Conservation (phyloP, 2,113 vertebrate genomes). For the Paramormyrops kingsleyae region DNA sequence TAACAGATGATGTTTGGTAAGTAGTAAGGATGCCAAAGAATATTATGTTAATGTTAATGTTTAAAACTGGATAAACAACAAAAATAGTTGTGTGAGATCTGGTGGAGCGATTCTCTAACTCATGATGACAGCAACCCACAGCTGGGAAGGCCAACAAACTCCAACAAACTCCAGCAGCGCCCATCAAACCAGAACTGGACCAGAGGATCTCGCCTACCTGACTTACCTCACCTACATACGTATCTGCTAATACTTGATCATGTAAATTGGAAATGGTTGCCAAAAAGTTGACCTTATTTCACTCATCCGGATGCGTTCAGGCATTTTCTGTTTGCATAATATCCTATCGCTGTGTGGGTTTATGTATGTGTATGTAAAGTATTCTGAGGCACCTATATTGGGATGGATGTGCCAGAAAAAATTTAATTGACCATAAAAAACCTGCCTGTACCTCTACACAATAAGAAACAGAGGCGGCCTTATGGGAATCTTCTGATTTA, state of each 20-base stretch:
- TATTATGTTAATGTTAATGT: neutral
- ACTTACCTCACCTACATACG: neutral
- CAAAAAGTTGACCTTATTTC: neutral
- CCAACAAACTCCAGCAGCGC: neutral
- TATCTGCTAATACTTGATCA: neutral
- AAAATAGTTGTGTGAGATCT: neutral
- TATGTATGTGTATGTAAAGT: neutral
- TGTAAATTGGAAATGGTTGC: neutral
- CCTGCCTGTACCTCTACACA: neutral
- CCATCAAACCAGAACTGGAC: neutral
- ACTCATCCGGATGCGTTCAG: neutral
- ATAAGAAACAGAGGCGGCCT: slow-evolving; percentile 34
- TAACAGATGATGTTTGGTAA: neutral
- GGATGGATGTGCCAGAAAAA: neutral
- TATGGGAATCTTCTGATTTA: slow-evolving; percentile 36
- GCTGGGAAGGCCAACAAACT: neutral
- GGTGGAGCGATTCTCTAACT: neutral
- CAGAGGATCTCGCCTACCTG: neutral
- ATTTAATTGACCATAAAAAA: neutral
- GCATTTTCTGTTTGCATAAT: neutral
- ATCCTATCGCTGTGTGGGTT: neutral
- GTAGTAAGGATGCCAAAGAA: neutral
- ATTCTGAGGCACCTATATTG: neutral
- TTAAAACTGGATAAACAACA: neutral
- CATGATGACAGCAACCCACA: neutral